Base-by-base conservation (phyloP, 1,140 invertebrate genomes). In the Ceratina calcarata region DNA sequence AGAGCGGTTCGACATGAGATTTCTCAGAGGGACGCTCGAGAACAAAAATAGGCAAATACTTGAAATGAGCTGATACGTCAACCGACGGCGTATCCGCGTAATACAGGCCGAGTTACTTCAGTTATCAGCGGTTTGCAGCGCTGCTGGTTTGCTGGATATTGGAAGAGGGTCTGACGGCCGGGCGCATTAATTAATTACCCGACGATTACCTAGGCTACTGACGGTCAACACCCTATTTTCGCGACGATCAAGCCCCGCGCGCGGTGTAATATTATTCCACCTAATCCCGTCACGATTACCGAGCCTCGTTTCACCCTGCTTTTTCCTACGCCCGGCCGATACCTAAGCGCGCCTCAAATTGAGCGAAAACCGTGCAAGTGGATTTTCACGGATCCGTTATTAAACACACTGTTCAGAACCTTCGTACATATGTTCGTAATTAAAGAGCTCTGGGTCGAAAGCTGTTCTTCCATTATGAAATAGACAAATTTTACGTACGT, bases 41-140 rank as follows among this genome's bases (percentile, higher is more conserved):
- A 6, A 45, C 37, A 45, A 45, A 45, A 45, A 7, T 45, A 0
- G 37, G 37, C 37, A 6, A 45, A 45, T 45, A 45, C 37, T 45
- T 45, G 37, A 45, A 45, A 45, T 45, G 37, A 45, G 37, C 37
- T 45, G 37, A 72, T 64, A 71, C 68, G 51, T 72, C 67, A 71
- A 51, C 45, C 60, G 20, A 15, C 16, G 24, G 49, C 20, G 68
- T 78, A 53, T 24, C 49, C 45, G 32, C 6, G 20, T 45, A 72
- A 73, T 64, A 82, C 72, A 86, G 78, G 67, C 60, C 67, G 69
- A 85, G 78, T 87, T 79, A 83, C 84, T 87, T 85, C 66, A 85
- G 85, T 87, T 87, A 87, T 87, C 86, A 81, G 83, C 51, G 68
- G 81, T 83, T 70, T 74, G 83, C 86, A 87, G 85, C 78, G 79